Percentiles rank a stretch among this genome's conserved stretches.
Evolutionary conservation across 2,113 vertebrate species (phyloP).

Genomic region (Pampusana beccarii): DNA sequence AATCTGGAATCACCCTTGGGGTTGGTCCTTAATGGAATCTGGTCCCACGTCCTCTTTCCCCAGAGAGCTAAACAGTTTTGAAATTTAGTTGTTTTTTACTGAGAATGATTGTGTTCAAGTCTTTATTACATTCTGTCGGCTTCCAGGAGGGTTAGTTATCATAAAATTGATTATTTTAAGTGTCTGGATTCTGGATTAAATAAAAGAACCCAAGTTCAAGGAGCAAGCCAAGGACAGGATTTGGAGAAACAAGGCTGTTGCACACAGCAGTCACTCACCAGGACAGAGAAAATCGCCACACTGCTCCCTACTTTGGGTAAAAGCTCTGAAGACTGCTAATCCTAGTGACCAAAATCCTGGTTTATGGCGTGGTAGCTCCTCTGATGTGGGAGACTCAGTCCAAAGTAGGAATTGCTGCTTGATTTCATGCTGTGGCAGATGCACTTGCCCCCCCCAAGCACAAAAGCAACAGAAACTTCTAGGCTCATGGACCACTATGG

Average conservation of each 20-base stretch:
- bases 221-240: not conserved
- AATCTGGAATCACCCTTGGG: not conserved
- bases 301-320: not conserved
- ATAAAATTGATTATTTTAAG: not conserved
- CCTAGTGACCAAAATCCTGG: not conserved
- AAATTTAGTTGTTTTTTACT: not conserved
- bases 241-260: not conserved
- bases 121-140: not conserved
- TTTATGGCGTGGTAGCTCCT: accelerated
- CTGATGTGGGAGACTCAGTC: not conserved
- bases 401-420: not conserved
- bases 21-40: not conserved
- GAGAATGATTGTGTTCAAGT: not conserved
- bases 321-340: not conserved
- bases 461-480: too few relatives aligned
- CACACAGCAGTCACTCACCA: not conserved
- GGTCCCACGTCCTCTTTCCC: not conserved
- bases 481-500: too few relatives aligned
- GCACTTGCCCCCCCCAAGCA: too few relatives aligned
- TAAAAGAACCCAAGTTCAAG: not conserved
- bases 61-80: not conserved
- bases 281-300: not conserved
- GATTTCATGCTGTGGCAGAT: not conserved
- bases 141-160: not conserved
- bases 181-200: not conserved